Evolutionary conservation across 2,113 vertebrate species (phyloP).

Genomic region (Grantiella picta): DNA sequence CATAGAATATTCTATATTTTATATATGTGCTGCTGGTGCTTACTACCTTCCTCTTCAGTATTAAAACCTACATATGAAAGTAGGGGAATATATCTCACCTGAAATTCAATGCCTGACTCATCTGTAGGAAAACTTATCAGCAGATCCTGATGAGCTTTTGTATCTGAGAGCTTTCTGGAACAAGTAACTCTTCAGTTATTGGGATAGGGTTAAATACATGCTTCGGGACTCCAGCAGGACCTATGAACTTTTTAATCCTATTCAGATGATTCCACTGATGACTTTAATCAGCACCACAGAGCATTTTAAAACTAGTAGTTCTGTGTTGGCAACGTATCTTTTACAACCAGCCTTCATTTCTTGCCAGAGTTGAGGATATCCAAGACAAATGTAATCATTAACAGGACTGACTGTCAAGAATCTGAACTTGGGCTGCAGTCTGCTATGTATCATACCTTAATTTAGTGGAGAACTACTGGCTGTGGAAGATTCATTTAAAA

Average conservation of each 20-base stretch:
- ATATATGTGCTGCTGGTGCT: background rate
- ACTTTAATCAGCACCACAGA: background rate
- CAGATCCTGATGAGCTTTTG: background rate
- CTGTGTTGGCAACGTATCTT: background rate
- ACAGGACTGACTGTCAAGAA: background rate
- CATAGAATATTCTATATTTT: background rate
- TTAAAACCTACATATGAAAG: background rate
- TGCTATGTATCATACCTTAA: background rate
- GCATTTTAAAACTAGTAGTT: background rate
- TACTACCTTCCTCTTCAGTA: background rate
- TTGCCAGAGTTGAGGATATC: background rate
- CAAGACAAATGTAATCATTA: background rate
- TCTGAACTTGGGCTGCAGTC: background rate
- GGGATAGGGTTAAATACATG: background rate
- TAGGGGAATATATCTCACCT: background rate
- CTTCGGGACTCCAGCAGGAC: background rate
- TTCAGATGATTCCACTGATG: background rate
- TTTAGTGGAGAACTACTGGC: background rate
- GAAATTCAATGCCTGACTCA: background rate
- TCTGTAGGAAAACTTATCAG: background rate
- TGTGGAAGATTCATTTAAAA: background rate
- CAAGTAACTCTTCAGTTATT: background rate
- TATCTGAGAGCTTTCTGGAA: background rate
- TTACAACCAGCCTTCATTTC: background rate
- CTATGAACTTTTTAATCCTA: background rate